A percentile compares a stretch with the other conserved stretches of the same genome.
Evolutionary conservation across 2,113 vertebrate genomes (phyloP).

Genomic region (Scomber colias): DNA sequence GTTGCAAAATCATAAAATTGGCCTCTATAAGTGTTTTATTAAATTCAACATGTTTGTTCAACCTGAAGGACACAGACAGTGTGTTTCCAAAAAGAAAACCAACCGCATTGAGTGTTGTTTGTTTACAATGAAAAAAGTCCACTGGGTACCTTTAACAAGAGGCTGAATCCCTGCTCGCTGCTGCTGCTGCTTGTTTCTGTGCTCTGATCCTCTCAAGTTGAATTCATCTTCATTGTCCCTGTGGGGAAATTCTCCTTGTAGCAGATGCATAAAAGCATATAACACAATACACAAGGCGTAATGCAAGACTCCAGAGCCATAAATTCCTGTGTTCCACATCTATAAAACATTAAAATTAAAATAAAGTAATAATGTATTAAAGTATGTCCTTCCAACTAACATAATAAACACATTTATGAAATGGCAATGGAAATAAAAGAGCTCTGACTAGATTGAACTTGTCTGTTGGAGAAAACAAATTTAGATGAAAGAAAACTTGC

Average conservation of each 20-base stretch:
- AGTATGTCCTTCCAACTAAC: background rate
- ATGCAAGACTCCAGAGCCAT: constrained; percentile 1
- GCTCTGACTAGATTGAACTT: background rate
- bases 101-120: constrained; percentile 6
- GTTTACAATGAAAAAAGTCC: constrained; percentile 4
- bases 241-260: constrained; percentile 38
- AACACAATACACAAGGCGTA: constrained; percentile 35
- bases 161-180: background rate
- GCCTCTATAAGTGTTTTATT: background rate
- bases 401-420: background rate
- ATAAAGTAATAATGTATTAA: background rate
- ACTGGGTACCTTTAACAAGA: constrained; percentile 34
- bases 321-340: constrained; percentile 21
- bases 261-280: constrained; percentile 43
- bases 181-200: constrained; percentile 24
- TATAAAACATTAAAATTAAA: constrained; percentile 8
- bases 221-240: constrained; percentile 42
- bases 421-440: background rate
- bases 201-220: constrained; percentile 43
- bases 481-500: no score
- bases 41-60: background rate
- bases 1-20: background rate
- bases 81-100: background rate
- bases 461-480: background rate
- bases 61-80: background rate